A percentile compares a stretch with the other conserved stretches of the same genome.
phyloP scores from a whole-genome alignment of 2,113 vertebrate genomes.

The Fregetta grallaria region DNA sequence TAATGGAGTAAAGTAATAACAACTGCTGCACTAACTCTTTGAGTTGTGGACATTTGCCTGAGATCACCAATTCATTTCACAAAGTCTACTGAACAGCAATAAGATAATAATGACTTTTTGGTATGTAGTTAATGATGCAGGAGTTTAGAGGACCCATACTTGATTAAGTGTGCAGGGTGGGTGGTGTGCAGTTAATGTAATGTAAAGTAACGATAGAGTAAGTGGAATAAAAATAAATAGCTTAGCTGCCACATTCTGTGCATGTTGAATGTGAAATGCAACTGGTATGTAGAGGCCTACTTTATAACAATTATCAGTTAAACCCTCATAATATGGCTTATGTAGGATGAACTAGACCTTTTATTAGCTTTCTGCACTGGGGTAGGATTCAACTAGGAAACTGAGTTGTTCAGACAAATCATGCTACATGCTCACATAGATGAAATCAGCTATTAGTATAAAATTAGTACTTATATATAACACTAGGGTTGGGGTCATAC shows the following conservation, averaged over 20 bases:
- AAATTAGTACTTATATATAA: background rate
- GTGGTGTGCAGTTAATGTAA: background rate
- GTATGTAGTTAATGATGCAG: conserved; percentile 27
- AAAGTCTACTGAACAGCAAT: conserved; percentile 24
- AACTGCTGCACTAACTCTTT: background rate
- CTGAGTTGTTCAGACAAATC: background rate
- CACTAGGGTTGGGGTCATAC: background rate
- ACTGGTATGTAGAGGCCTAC: background rate
- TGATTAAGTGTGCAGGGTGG: conserved; percentile 8
- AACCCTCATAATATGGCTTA: background rate
- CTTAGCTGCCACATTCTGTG: background rate
- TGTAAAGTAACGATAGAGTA: conserved; percentile 1
- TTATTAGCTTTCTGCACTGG: background rate
- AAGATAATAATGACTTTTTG: conserved; percentile 50
- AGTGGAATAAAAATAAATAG: conserved; percentile 31
- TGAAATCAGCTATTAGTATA: background rate
- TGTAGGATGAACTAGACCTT: background rate
- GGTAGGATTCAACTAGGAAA: background rate
- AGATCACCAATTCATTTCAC: conserved; percentile 30
- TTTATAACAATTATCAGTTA: background rate
- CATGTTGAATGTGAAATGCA: background rate
- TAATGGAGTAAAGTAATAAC: background rate
- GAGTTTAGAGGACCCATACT: background rate
- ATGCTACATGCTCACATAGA: background rate
- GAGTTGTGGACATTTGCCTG: background rate